Conservation (phyloP, 2,888 invertebrate species). For the Xestia ashworthii region DNA sequence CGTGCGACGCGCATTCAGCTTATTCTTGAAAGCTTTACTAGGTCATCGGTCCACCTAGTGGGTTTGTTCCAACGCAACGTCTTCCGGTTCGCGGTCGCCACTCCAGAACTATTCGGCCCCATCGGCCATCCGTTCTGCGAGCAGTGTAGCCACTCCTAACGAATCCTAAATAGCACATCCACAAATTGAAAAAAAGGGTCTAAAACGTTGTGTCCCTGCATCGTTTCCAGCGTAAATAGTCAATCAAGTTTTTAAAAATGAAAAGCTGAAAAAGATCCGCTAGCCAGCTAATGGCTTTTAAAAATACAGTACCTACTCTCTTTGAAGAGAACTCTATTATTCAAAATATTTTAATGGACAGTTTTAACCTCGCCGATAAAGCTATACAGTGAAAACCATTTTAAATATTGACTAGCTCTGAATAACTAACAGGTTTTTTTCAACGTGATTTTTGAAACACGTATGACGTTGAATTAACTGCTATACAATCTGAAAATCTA, state of each 20-base stretch:
- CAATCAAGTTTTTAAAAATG: slow-evolving; percentile 69
- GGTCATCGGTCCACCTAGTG: no score
- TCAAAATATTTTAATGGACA: slow-evolving; percentile 80
- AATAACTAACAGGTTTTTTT: slow-evolving; percentile 47
- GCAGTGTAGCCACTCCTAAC: neutral
- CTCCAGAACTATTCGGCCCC: no score
- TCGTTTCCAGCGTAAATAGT: slow-evolving; percentile 62
- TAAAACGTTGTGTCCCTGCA: slow-evolving; percentile 8
- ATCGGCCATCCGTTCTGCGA: no score
- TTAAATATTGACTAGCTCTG: slow-evolving; percentile 62
- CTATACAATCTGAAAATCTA: slow-evolving; percentile 7
- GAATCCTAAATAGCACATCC: neutral
- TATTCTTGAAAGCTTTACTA: no score
- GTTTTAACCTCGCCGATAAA: slow-evolving; percentile 65
- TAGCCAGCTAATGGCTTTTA: slow-evolving; percentile 77
- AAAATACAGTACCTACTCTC: slow-evolving; percentile 76
- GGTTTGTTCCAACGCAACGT: no score
- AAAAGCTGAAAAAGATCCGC: slow-evolving; percentile 68
- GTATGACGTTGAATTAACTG: slow-evolving; percentile 12
- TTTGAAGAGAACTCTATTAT: slow-evolving; percentile 76
- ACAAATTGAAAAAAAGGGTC: slow-evolving; percentile 11
- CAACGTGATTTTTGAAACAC: slow-evolving; percentile 27
- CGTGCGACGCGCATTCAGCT: no score
- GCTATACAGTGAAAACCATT: slow-evolving; percentile 63
- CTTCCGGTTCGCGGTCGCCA: no score